phyloP scores from a whole-genome alignment of 1,140 invertebrate genomes.

The Drosophila bocqueti region DNA sequence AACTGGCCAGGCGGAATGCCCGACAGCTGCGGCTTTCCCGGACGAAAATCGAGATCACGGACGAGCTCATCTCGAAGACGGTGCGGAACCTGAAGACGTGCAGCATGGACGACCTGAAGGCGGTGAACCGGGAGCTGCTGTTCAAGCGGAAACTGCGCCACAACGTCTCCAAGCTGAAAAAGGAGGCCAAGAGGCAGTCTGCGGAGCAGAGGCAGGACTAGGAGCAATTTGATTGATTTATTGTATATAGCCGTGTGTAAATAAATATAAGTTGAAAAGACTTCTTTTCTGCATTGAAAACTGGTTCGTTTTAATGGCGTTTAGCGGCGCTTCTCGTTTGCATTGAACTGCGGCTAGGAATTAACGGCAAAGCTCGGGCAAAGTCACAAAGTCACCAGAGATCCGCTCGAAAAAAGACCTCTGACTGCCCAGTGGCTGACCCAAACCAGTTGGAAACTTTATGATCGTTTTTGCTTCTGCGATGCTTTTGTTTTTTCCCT shows the following conservation, averaged over 20 bases:
- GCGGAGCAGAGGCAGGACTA: constrained; percentile 9
- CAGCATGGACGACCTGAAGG: constrained; percentile 75
- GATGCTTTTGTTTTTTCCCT: constrained; percentile 24
- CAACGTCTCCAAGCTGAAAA: constrained; percentile 64
- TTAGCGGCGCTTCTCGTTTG: constrained; percentile 70
- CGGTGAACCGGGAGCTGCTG: constrained; percentile 70
- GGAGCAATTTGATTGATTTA: constrained; percentile 36
- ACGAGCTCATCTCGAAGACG: constrained; percentile 73
- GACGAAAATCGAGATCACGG: constrained; percentile 77
- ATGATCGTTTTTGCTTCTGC: constrained; percentile 27
- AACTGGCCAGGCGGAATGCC: constrained; percentile 65
- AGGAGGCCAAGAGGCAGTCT: constrained; percentile 45
- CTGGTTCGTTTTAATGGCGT: constrained; percentile 66
- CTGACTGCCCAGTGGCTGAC: constrained; percentile 26
- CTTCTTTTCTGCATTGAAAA: constrained; percentile 56
- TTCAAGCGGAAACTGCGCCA: constrained; percentile 72
- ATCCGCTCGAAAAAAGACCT: constrained; percentile 42
- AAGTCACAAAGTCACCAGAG: constrained; percentile 51
- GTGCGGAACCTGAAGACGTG: constrained; percentile 70
- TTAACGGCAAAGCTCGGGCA: constrained; percentile 59
- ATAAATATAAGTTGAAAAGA: constrained; percentile 70
- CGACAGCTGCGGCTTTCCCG: constrained; percentile 61
- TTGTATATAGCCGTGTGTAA: constrained; percentile 63
- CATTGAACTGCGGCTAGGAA: constrained; percentile 70
- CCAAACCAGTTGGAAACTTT: constrained; percentile 61